phyloP scores from a whole-genome alignment of 2,113 vertebrate genomes.

The Pseudorhombus dupliciocellatus region DNA sequence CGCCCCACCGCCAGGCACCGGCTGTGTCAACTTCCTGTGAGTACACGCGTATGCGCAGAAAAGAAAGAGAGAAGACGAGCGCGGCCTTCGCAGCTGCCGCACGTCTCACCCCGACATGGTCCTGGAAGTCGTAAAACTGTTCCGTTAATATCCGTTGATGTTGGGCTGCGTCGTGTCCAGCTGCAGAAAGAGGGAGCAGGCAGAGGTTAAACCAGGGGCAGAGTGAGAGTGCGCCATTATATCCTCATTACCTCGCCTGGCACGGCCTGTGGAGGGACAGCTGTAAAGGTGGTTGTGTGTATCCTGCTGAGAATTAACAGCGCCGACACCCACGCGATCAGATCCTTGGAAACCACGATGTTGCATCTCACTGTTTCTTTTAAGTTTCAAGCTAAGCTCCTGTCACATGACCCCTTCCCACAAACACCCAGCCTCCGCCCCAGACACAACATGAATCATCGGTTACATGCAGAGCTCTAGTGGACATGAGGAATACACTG shows the following conservation, averaged over 20 bases:
- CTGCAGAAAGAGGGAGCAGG: constrained; percentile 30
- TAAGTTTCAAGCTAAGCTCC: too few species aligned
- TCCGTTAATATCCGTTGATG: constrained; percentile 34
- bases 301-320: constrained; percentile 1
- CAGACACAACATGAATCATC: too few species aligned
- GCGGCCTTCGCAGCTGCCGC: constrained; percentile 29
- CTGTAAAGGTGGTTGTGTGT: constrained; percentile 22
- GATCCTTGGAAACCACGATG: constrained; percentile 7
- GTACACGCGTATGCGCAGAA: neutral
- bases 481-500: too few species aligned
- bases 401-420: too few species aligned
- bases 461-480: too few species aligned
- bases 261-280: constrained; percentile 9
- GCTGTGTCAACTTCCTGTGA: constrained; percentile 99
- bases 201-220: constrained; percentile 44
- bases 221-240: neutral
- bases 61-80: neutral
- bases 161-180: constrained; percentile 5
- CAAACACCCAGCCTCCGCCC: too few species aligned
- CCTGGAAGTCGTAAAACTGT: constrained; percentile 32
- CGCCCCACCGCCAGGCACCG: constrained; percentile 94
- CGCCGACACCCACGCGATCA: neutral
- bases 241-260: constrained; percentile 19
- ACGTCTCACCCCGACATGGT: constrained; percentile 20
- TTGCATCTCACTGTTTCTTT: too few species aligned